Base-by-base conservation (phyloP, 2,888 invertebrate genomes). In the Phania funesta region DNA sequence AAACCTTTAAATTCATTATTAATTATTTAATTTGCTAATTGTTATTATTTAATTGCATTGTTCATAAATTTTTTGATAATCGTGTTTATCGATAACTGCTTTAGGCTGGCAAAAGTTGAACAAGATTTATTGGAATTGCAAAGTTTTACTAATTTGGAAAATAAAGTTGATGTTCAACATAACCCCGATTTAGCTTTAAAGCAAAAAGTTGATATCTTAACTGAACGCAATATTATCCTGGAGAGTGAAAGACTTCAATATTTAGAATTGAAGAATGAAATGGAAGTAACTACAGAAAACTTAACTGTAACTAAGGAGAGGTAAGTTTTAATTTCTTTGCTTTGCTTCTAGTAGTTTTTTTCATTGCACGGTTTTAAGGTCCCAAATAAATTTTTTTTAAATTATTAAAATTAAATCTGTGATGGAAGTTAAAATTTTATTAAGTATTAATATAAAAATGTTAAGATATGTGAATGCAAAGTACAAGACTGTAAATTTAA, bases 61-160 rank as follows among this genome's bases (percentile, higher is more conserved):
- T 38, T 73, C 56, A 22, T 26, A 35, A 41, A 20, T 48, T 64
- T 64, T 32, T 48, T 6, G 48, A 48, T 38, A n/a, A 18, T n/a
- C 58, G 24, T 46, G 16, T 38, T 73, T 56, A 62, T 44, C 29
- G 18, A 41, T 16, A 4, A 44, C 16, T 50, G 24, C 29, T 89
- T 90, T 84, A 92, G 92, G 85, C 92, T 92, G 1, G 90, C 90
- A 84, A 86, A 90, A 76, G 91, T 93, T 4, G 92, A 93, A 83
- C 91, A 90, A 65, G 93, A 93, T 83, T 91, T 92, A 0, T 89
- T 92, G 83, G 92, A 93, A 73, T 90, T 94, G 16, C 89, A 92
- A 65, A 93, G 93, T 85, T 92, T 93, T 80, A 93, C 94, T 1
- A 92, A 92, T 67, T 89, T 93, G 83, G 95, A 95, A 87, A 93